Conservation (phyloP, 2,797 vertebrate genomes). For the Labroides dimidiatus region DNA sequence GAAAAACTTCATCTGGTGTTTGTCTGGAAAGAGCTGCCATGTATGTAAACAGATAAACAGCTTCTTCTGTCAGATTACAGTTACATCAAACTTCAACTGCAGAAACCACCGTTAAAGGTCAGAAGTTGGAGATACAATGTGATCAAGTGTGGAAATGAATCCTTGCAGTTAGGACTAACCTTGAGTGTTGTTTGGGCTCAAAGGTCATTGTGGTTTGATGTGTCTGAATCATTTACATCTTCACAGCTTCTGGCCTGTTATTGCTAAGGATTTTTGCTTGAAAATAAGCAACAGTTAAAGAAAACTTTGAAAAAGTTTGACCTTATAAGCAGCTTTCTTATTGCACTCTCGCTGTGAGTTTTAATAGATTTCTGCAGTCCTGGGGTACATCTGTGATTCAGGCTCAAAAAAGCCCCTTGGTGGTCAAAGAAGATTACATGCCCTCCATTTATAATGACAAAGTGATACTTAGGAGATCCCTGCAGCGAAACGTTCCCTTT, state of each 20-base stretch:
- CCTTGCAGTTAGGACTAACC: not conserved
- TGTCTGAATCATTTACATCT: conserved; percentile 49
- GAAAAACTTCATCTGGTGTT: conserved; percentile 17
- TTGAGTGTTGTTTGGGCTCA: conserved; percentile 9
- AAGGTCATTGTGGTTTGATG: conserved; percentile 50
- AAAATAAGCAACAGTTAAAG: conserved; percentile 36
- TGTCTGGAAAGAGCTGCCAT: conserved; percentile 20
- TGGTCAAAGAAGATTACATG: conserved; percentile 50
- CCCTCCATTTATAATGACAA: conserved; percentile 53
- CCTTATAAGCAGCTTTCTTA: conserved; percentile 44
- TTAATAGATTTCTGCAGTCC: conserved; percentile 57
- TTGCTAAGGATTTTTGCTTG: conserved; percentile 19
- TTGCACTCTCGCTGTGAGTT: conserved; percentile 48
- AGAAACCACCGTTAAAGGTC: not conserved
- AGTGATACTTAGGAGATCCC: conserved; percentile 62
- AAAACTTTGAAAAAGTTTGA: conserved; percentile 37
- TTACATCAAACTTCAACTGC: conserved; percentile 7
- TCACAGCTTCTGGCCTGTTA: conserved; percentile 46
- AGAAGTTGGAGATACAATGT: conserved; percentile 3
- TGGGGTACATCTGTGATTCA: conserved; percentile 40
- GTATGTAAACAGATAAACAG: conserved; percentile 35
- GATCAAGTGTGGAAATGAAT: conserved; percentile 10
- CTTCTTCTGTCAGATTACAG: conserved; percentile 42
- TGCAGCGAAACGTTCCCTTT: conserved; percentile 45
- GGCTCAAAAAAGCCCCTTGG: conserved; percentile 18